Conservation (phyloP, 2,113 vertebrate species). For the Indicator indicator region DNA sequence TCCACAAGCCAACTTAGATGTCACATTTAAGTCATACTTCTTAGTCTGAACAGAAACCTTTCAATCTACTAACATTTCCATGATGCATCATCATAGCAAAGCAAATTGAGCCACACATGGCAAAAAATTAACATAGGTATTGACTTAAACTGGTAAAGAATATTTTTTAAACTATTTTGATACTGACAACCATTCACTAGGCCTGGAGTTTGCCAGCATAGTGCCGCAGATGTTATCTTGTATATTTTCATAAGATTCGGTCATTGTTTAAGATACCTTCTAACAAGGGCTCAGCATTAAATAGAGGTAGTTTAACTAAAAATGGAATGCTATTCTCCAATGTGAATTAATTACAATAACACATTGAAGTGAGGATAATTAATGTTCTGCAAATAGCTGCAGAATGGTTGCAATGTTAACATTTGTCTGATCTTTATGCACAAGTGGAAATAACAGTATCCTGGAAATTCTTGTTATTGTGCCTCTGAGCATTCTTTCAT, state of each 20-base stretch:
- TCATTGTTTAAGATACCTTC: slow-evolving; percentile 55
- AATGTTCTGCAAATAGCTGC: slow-evolving; percentile 17
- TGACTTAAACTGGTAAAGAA: slow-evolving; percentile 16
- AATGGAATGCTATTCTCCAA: slow-evolving; percentile 9
- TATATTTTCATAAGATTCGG: slow-evolving; percentile 38
- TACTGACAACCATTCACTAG: slow-evolving; percentile 30
- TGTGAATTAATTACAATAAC: slow-evolving; percentile 18
- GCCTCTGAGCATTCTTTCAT: background rate
- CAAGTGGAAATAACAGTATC: background rate
- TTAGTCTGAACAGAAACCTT: background rate
- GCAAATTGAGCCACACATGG: background rate
- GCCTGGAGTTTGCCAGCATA: slow-evolving; percentile 4
- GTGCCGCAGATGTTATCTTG: slow-evolving; percentile 62
- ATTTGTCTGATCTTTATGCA: slow-evolving; percentile 4
- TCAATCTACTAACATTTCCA: background rate
- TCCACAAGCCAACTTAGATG: background rate
- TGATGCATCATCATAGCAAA: background rate
- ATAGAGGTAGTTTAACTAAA: slow-evolving; percentile 56
- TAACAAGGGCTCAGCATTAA: slow-evolving; percentile 51
- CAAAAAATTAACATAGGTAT: slow-evolving; percentile 38
- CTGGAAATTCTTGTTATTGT: background rate
- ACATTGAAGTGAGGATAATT: slow-evolving; percentile 46
- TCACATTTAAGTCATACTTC: background rate
- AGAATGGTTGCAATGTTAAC: background rate
- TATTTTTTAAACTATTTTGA: slow-evolving; percentile 24